Evolutionary conservation across 2,113 vertebrate species (phyloP).

Genomic region (Phalacrocorax aristotelis): DNA sequence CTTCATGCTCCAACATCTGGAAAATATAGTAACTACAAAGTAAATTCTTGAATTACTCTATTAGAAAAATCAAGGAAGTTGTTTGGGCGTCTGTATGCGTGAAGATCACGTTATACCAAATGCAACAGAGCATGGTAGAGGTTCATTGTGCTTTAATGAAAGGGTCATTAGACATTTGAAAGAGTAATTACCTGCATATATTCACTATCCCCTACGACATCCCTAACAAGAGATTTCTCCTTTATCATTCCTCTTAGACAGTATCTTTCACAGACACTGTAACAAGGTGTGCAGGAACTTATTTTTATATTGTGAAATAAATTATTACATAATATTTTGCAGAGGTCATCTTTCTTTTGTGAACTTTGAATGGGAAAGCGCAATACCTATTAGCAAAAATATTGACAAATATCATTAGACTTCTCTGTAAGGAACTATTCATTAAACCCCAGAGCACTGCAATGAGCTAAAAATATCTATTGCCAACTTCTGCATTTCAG

Average conservation of each 20-base stretch:
- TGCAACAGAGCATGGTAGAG: not conserved
- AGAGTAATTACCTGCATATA: not conserved
- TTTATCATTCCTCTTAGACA: not conserved
- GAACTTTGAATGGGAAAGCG: not conserved
- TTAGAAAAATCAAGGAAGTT: not conserved
- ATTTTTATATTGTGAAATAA: not conserved
- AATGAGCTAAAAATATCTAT: not conserved
- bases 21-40: not conserved
- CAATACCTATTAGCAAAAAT: not conserved
- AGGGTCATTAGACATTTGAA: slow-evolving; percentile 30
- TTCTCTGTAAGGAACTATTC: not conserved
- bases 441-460: not conserved
- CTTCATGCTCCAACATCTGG: not conserved
- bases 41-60: not conserved
- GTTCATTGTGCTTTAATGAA: not conserved
- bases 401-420: not conserved
- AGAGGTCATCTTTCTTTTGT: not conserved
- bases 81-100: not conserved
- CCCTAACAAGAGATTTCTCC: not conserved
- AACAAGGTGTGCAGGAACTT: not conserved
- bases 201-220: not conserved
- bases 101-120: not conserved
- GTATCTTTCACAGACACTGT: not conserved
- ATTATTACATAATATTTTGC: not conserved
- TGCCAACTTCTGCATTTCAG: not conserved